Evolutionary conservation across 1,140 invertebrate species (phyloP).

Genomic region (Drosophila ficusphila): DNA sequence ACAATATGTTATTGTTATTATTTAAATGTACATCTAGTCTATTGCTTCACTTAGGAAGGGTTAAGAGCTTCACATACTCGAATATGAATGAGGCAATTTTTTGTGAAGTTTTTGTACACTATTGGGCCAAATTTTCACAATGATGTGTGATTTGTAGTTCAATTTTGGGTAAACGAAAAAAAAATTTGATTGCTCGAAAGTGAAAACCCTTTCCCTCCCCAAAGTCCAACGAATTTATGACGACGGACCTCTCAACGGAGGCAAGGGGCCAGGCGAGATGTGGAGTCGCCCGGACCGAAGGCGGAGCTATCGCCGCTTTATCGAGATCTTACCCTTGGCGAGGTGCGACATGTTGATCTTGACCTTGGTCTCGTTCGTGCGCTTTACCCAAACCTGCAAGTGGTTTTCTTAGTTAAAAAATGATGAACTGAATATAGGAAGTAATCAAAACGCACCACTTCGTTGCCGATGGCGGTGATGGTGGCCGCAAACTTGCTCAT

Average conservation of each 20-base stretch:
- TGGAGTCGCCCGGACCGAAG: constrained; percentile 7
- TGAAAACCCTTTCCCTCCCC: no score
- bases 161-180: no score
- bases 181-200: no score
- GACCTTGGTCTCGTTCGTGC: constrained; percentile 92
- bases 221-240: constrained; percentile 5
- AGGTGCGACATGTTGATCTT: constrained; percentile 93
- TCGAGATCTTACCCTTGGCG: constrained; percentile 93
- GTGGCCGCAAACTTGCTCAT: constrained; percentile 92
- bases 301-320: constrained; percentile 88
- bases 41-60: no score
- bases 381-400: constrained; percentile 95
- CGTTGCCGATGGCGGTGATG: constrained; percentile 94
- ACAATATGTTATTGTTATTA: no score
- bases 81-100: no score
- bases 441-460: constrained; percentile 92
- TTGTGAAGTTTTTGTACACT: no score
- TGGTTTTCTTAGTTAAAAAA: not conserved
- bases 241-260: not conserved
- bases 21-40: no score
- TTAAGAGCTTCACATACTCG: no score
- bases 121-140: no score
- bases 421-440: no score
- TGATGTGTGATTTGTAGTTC: no score
- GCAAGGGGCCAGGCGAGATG: not conserved